phyloP scores from a whole-genome alignment of 2,888 invertebrate genomes.

The Chrysolina haemoptera region DNA sequence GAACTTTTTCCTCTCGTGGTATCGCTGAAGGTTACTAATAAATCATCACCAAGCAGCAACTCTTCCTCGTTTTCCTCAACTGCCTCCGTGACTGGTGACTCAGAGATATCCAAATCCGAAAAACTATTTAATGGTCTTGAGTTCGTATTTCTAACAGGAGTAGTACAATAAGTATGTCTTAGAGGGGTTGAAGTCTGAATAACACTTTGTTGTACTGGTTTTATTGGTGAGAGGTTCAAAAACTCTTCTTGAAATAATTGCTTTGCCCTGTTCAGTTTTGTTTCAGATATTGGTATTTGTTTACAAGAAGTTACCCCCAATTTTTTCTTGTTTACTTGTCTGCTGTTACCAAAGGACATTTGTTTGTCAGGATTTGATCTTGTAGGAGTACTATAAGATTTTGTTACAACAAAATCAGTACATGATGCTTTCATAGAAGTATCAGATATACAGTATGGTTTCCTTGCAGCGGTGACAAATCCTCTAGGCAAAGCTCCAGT shows the following conservation, averaged over 20 bases:
- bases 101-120: background rate
- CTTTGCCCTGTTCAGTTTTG: constrained; percentile 59
- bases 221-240: constrained; percentile 42
- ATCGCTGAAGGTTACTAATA: constrained; percentile 29
- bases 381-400: background rate
- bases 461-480: background rate
- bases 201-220: constrained; percentile 28
- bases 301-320: constrained; percentile 61
- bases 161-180: constrained; percentile 23
- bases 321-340: constrained; percentile 51
- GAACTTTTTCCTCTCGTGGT: constrained; percentile 47
- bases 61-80: background rate
- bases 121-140: background rate
- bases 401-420: constrained; percentile 34
- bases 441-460: constrained; percentile 12
- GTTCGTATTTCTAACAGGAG: background rate
- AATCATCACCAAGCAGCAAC: constrained; percentile 24
- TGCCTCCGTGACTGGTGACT: background rate
- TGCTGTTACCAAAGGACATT: background rate
- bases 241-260: constrained; percentile 56
- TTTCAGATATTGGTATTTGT: constrained; percentile 60
- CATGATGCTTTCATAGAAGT: constrained; percentile 11
- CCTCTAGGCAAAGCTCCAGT: background rate
- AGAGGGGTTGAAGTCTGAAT: constrained; percentile 44
- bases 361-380: background rate